phyloP scores from a whole-genome alignment of 2,888 invertebrate species.

The Lomographa bimaculata region DNA sequence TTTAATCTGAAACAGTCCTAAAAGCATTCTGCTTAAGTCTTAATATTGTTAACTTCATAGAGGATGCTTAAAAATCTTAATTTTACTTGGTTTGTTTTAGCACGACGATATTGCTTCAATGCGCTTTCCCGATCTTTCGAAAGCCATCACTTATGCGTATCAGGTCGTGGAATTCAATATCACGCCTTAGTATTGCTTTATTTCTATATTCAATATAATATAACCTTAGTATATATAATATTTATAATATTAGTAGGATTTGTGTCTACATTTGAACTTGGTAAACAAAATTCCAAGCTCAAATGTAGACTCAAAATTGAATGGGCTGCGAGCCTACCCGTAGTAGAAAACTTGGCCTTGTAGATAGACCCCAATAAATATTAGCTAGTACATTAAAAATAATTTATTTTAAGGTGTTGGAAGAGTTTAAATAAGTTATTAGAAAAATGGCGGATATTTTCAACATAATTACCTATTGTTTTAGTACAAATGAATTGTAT shows the following conservation, averaged over 20 bases:
- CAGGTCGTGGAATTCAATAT: slow-evolving; percentile 33
- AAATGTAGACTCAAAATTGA: slow-evolving; percentile 15
- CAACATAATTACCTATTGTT: slow-evolving; percentile 25
- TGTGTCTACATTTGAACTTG: neutral
- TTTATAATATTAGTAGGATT: too few relatives aligned
- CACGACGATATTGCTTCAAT: slow-evolving; percentile 65
- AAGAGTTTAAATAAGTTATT: slow-evolving; percentile 15
- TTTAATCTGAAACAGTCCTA: too few relatives aligned
- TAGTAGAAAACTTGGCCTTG: slow-evolving; percentile 55
- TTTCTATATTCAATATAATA: slow-evolving; percentile 1
- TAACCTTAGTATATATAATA: too few relatives aligned
- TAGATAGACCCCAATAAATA: slow-evolving; percentile 53
- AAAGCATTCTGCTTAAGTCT: too few relatives aligned
- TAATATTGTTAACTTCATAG: too few relatives aligned
- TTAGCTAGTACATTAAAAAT: slow-evolving; percentile 24
- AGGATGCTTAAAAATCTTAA: too few relatives aligned
- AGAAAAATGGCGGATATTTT: slow-evolving; percentile 23
- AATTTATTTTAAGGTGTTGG: slow-evolving; percentile 20
- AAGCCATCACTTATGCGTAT: slow-evolving; percentile 67
- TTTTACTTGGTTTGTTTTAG: too few relatives aligned
- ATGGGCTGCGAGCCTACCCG: slow-evolving; percentile 39
- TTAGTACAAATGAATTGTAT: slow-evolving; percentile 37
- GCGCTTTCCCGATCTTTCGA: slow-evolving; percentile 52
- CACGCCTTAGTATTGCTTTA: slow-evolving; percentile 4
- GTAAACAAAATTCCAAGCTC: neutral